These are phyloP conservation scores for Scaptodrosophila latifasciaeformis DNA, from an alignment of 2,888 invertebrate species.

Conservation along the genomic window DNA sequence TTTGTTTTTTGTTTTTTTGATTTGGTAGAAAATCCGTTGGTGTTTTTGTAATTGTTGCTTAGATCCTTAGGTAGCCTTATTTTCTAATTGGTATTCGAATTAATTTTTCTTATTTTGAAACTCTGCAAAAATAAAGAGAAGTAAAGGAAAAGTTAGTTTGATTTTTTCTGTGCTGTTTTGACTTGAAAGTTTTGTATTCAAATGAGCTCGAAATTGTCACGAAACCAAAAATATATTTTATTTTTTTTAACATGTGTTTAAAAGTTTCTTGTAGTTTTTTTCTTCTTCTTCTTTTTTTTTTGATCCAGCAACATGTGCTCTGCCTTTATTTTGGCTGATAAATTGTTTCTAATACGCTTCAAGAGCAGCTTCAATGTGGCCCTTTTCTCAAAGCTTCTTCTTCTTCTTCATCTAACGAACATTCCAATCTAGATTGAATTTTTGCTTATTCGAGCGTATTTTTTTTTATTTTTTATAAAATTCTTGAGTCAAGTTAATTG, in stretches of 20 bases:
- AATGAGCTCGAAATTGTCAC: conserved; percentile 30
- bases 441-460: conserved; percentile 48
- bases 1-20: conserved; percentile 13
- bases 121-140: conserved; percentile 61
- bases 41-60: conserved; percentile 46
- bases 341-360: conserved; percentile 51
- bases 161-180: conserved; percentile 13
- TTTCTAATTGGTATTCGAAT: conserved; percentile 63
- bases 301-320: conserved; percentile 20
- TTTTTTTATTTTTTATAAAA: conserved; percentile 19
- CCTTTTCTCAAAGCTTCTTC: no score
- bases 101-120: conserved; percentile 64
- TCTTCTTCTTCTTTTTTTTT: no score
- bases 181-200: conserved; percentile 21
- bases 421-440: conserved; percentile 56
- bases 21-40: conserved; percentile 59
- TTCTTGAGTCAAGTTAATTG: no score
- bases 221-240: no score
- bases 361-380: conserved; percentile 2
- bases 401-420: conserved; percentile 5
- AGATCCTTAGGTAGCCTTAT: conserved; percentile 69
- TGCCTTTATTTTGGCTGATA: conserved; percentile 41
- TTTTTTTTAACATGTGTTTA: conserved; percentile 11
- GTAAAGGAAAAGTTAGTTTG: conserved; percentile 16
- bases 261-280: no score